Percentiles rank a stretch among this genome's conserved stretches.
phyloP scores from a whole-genome alignment of 2,888 invertebrate species.

The Malthinus flaveolus region DNA sequence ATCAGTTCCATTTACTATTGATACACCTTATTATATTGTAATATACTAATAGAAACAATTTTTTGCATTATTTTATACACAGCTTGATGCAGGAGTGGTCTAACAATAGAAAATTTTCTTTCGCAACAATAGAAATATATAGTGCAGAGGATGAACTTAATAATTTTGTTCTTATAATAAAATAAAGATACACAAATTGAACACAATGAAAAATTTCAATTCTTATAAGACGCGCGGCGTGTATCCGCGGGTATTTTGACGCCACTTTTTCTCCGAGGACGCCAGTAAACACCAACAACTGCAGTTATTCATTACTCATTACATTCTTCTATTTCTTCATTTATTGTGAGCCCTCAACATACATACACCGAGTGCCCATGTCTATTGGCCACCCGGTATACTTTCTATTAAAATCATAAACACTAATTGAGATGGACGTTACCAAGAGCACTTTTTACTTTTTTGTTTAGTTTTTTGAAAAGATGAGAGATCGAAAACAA shows the following conservation, averaged over 20 bases:
- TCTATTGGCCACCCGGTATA: no score
- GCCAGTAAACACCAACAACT: no score
- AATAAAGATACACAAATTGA: constrained; percentile 12
- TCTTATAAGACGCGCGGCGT: neutral
- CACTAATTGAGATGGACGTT: no score
- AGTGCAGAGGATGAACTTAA: constrained; percentile 23
- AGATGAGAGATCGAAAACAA: no score
- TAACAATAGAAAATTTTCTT: constrained; percentile 22
- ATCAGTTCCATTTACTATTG: constrained; percentile 19
- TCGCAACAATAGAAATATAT: constrained; percentile 24
- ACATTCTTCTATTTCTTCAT: no score
- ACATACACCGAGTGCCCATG: no score
- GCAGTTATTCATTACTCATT: no score
- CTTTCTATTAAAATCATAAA: no score
- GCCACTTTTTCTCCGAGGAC: no score
- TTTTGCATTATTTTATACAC: constrained; percentile 25
- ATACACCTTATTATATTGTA: constrained; percentile 25
- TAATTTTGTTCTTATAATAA: constrained; percentile 6
- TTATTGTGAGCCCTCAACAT: no score
- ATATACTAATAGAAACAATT: constrained; percentile 22
- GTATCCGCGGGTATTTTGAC: neutral
- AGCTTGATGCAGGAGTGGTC: constrained; percentile 24
- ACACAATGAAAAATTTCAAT: constrained; percentile 14
- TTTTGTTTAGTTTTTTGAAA: no score
- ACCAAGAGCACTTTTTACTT: no score